Evolutionary conservation across 2,113 vertebrate genomes (phyloP), one percentile per base, ranked within the genome.

Genomic region (Hymenochirus boettgeri): DNA sequence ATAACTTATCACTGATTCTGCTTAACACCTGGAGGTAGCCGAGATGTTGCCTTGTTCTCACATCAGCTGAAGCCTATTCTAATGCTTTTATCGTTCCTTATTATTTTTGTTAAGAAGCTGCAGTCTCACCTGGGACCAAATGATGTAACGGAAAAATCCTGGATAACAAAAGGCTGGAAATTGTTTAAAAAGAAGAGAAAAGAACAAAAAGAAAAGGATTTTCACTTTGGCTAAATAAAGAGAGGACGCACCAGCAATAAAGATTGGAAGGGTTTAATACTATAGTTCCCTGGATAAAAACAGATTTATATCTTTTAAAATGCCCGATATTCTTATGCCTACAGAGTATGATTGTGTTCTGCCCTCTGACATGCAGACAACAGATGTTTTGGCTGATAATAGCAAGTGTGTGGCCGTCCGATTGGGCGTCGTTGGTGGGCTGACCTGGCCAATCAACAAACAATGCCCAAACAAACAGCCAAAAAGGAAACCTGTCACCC

Each of bases 1-100:
- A 83, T 83, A 82, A 83, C 69, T 82, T 82, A 85, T 82, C 79
- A 79, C 75, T 79, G 80, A 83, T 82, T 82, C 82, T 35, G 80
- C 74, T 78, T 80, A 80, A 76, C 80, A 85, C 81, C 81, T 83
- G 78, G 81, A 82, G 80, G 81, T 77, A 79, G 69, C 76, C 71
- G 77, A 80, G 74, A 76, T 72, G 73, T 72, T 76, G 76, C 80
- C 76, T 78, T 77, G 71, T 81, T 79, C 81, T 79, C 76, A 78
- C 73, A 79, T 82, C 79, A 79, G 72, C 57, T 70, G 70, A 73
- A 73, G 71, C 82, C 70, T 76, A 81, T 83, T 83, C 80, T 82
- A 83, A 83, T 83, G 77, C 79, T 79, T 80, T 82, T 83, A 83
- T 83, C 79, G 77, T 77, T 73, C 74, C 69, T 78, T 77, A 77